These are phyloP conservation scores for Nyctalus aviator DNA, from an alignment of 2,797 vertebrate genomes.

Conservation along the genomic window DNA sequence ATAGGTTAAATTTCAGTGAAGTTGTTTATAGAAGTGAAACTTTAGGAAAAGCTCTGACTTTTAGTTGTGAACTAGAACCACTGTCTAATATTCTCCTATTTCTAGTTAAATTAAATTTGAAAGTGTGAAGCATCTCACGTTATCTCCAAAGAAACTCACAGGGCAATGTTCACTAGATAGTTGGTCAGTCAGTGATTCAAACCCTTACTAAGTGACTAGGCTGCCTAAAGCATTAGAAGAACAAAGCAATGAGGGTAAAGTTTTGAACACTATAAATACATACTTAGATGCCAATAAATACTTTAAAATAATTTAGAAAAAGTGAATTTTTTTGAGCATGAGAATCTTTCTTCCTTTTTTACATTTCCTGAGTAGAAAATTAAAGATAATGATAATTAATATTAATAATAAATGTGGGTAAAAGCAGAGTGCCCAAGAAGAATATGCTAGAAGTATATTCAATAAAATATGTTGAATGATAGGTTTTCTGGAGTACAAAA, in stretches of 20 bases:
- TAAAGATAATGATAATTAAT: background rate
- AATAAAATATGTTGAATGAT: background rate
- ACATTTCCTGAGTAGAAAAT: background rate
- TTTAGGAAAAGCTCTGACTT: background rate
- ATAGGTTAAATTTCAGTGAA: constrained; percentile 9
- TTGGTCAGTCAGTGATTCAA: background rate
- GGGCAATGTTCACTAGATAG: background rate
- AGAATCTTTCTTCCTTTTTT: background rate
- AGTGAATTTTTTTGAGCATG: background rate
- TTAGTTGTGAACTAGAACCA: background rate
- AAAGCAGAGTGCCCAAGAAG: background rate
- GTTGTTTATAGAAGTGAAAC: constrained; percentile 8
- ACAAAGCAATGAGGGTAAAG: background rate
- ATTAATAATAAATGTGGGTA: background rate
- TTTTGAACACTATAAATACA: background rate
- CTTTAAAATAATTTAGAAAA: constrained; percentile 28
- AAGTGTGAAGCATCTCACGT: background rate
- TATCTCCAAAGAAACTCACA: background rate
- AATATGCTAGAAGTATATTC: background rate
- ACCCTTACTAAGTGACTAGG: background rate
- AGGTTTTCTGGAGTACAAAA: background rate
- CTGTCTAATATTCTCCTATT: background rate
- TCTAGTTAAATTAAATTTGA: constrained; percentile 12
- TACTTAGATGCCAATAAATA: constrained; percentile 37
- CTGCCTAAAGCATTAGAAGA: background rate